Conservation (phyloP, 2,888 invertebrate species). For the Drosophila macrothrix region DNA sequence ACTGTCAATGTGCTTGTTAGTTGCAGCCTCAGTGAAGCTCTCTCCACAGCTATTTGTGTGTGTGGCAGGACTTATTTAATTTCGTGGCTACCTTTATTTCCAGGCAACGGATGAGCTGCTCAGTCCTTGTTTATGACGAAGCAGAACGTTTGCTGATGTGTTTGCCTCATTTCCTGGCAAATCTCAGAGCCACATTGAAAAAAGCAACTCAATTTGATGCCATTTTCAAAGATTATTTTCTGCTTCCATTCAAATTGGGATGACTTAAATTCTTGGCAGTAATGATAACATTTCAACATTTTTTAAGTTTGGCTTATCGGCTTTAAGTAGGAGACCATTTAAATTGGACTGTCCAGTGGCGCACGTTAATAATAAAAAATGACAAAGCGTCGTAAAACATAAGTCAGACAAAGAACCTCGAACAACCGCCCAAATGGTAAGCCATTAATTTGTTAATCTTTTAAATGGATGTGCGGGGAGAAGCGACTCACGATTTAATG, state of each 20-base stretch:
- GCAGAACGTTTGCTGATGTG: constrained; percentile 12
- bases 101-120: constrained; percentile 13
- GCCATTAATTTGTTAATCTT: constrained; percentile 50
- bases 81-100: constrained; percentile 40
- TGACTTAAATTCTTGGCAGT: constrained; percentile 3
- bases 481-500: not conserved
- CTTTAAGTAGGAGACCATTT: constrained; percentile 7
- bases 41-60: not conserved
- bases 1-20: constrained; percentile 50
- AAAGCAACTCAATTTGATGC: constrained; percentile 34
- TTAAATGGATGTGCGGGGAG: constrained; percentile 6
- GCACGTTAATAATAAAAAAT: constrained; percentile 48
- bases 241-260: constrained; percentile 1
- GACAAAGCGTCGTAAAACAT: constrained; percentile 29
- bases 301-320: constrained; percentile 10
- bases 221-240: constrained; percentile 9
- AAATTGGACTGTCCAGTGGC: constrained; percentile 7
- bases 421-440: not conserved
- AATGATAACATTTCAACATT: not conserved
- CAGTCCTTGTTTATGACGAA: constrained; percentile 25
- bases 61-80: constrained; percentile 39
- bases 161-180: constrained; percentile 22
- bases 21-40: constrained; percentile 12
- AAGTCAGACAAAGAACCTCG: constrained; percentile 27
- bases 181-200: not conserved